Percentiles rank a stretch among this genome's conserved stretches.
Conservation (phyloP, 2,888 invertebrate genomes). For the Caenorhabditis sp. region DNA sequence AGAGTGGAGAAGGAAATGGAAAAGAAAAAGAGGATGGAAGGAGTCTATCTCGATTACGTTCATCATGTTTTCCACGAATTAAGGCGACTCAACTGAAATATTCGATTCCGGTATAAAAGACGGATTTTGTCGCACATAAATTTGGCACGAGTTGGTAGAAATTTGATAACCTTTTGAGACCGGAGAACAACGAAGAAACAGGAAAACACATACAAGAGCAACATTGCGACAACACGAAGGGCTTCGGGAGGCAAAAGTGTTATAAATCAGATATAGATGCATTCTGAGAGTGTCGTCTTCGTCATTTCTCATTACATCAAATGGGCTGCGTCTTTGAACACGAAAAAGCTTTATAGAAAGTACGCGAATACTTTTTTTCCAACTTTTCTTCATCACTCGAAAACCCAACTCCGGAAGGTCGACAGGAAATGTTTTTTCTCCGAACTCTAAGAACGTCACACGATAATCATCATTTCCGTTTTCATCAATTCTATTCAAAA, state of each 20-base stretch:
- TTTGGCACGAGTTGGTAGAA: not conserved
- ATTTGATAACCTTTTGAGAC: constrained; percentile 29
- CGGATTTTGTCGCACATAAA: not conserved
- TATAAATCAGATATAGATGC: constrained; percentile 53
- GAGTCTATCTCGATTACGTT: not conserved
- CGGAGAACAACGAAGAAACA: not conserved
- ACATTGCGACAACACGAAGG: constrained; percentile 14
- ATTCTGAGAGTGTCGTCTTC: constrained; percentile 39
- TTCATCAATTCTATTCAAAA: no score
- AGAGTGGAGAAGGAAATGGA: not conserved
- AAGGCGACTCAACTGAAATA: not conserved
- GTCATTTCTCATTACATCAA: constrained; percentile 49
- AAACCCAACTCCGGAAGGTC: no score
- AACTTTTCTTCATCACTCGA: no score
- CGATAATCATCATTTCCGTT: no score
- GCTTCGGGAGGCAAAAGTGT: constrained; percentile 30
- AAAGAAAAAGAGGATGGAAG: not conserved
- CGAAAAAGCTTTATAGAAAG: not conserved
- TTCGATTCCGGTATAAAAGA: not conserved
- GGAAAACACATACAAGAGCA: constrained; percentile 14
- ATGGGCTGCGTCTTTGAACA: not conserved
- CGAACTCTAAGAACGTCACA: no score
- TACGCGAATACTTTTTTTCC: not conserved
- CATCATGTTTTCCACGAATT: not conserved
- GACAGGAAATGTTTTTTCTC: no score